Conservation (phyloP, 1,140 invertebrate species). For the Teleogryllus occipitalis region DNA sequence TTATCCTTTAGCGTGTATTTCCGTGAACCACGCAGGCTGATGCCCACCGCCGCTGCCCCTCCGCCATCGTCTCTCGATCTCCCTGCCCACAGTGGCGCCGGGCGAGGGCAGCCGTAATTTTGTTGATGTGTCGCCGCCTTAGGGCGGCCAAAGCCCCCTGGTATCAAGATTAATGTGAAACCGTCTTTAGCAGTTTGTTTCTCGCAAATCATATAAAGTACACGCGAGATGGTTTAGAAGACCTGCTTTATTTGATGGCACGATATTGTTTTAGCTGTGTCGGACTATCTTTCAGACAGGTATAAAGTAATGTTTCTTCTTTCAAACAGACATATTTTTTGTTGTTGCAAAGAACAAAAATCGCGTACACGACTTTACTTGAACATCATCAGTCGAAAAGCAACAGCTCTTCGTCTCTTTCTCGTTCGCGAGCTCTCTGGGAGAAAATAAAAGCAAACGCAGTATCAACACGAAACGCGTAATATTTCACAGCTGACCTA, state of each 20-base stretch:
- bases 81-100: no score
- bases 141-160: background rate
- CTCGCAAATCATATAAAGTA: slow-evolving; percentile 1
- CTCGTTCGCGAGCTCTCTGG: background rate
- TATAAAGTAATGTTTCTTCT: slow-evolving; percentile 1
- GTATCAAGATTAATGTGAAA: background rate
- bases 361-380: background rate
- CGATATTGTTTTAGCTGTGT: slow-evolving; percentile 1
- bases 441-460: slow-evolving; percentile 1
- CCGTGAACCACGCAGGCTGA: no score
- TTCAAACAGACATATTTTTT: background rate
- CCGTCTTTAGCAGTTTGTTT: background rate
- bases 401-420: background rate
- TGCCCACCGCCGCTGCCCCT: no score
- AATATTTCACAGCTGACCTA: slow-evolving; percentile 4
- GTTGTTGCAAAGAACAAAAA: background rate
- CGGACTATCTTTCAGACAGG: background rate
- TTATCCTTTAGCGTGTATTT: no score
- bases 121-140: background rate
- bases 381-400: slow-evolving; percentile 4
- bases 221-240: background rate
- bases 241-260: background rate
- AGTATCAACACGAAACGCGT: background rate
- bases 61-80: no score
- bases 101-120: background rate